A percentile compares a stretch with the other conserved stretches of the same genome.
Evolutionary conservation across 2,888 invertebrate species (phyloP).

Genomic region (Meta bourneti): DNA sequence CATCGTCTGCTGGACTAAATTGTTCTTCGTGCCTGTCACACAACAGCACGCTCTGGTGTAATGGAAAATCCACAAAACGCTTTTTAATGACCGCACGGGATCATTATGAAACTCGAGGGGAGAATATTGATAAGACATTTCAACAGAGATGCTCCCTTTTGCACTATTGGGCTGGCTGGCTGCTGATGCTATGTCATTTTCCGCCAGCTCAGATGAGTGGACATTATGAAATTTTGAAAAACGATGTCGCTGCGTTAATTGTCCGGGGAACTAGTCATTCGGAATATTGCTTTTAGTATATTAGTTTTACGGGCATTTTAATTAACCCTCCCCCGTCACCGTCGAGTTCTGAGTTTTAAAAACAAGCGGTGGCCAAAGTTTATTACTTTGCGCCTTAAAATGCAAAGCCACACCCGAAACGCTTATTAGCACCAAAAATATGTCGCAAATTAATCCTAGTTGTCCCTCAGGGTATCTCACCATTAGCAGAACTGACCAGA

Average conservation of each 20-base stretch:
- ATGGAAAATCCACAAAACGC: background rate
- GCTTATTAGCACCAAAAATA: too few species aligned
- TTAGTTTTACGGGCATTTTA: background rate
- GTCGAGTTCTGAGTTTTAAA: too few species aligned
- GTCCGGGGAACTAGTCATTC: background rate
- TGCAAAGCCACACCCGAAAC: too few species aligned
- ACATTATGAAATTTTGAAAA: background rate
- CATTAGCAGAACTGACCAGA: too few species aligned
- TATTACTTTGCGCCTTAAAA: too few species aligned
- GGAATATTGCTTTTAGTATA: background rate
- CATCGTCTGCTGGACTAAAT: background rate
- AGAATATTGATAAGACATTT: background rate
- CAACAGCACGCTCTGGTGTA: background rate
- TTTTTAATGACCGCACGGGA: background rate
- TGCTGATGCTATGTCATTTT: background rate
- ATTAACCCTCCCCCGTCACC: background rate
- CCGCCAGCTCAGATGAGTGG: background rate
- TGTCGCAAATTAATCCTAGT: too few species aligned
- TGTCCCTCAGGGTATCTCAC: too few species aligned
- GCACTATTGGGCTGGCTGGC: background rate
- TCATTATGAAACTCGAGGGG: conserved; percentile 1
- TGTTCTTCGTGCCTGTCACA: background rate
- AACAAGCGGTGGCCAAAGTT: too few species aligned
- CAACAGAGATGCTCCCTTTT: background rate
- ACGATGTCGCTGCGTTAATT: background rate